phyloP scores from a whole-genome alignment of 30 jellyfish, hydroid and myxozoan genomes.

The Turritopsis dohrnii region DNA sequence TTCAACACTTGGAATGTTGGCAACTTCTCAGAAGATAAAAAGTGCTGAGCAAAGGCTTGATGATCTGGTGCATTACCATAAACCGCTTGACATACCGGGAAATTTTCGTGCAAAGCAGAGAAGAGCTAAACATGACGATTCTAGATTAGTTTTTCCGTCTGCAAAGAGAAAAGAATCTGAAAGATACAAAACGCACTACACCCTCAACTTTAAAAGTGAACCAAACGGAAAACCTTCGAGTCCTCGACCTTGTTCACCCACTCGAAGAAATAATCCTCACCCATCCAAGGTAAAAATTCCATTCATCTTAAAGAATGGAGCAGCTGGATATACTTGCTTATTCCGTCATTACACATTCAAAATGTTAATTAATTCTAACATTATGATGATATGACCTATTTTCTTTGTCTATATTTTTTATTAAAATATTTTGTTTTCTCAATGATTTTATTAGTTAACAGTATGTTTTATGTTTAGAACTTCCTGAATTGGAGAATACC shows the following conservation, averaged over 20 bases:
- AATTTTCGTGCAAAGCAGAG: slow-evolving; percentile 51
- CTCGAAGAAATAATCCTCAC: slow-evolving; percentile 69
- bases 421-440: no score
- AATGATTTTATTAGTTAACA: no score
- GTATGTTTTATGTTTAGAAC: slow-evolving; percentile 21
- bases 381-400: no score
- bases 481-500: slow-evolving; percentile 60
- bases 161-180: not conserved
- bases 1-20: not conserved
- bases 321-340: not conserved
- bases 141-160: slow-evolving; percentile 48
- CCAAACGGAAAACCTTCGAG: slow-evolving; percentile 50
- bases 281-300: slow-evolving; percentile 50
- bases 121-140: slow-evolving; percentile 44
- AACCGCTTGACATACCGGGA: slow-evolving; percentile 37
- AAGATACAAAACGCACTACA: slow-evolving; percentile 33
- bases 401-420: no score
- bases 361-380: no score
- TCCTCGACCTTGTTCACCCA: slow-evolving; percentile 69
- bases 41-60: slow-evolving; percentile 16
- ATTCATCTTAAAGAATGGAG: not conserved
- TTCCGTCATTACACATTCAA: no score
- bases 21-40: not conserved
- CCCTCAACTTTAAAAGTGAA: slow-evolving; percentile 12
- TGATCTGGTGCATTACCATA: slow-evolving; percentile 15